Evolutionary conservation across 35 echinoderm and acorn worm species (phyloP), one percentile per base, ranked within the genome.

Genomic region (Holothuria glaberrima): DNA sequence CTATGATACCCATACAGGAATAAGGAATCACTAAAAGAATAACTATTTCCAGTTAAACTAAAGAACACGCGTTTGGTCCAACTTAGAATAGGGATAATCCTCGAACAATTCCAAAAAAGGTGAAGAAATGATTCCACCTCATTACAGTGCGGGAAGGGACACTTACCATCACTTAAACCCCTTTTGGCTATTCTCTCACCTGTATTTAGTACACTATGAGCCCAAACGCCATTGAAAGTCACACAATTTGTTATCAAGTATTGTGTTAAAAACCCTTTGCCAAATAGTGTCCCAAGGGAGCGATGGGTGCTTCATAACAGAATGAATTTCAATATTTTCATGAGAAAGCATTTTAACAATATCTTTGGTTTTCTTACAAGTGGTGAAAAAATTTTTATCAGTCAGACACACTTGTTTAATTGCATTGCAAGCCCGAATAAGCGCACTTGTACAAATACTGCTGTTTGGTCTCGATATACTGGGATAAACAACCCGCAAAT

Each of bases 341-440:
- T 5, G 64, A 68, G 64, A 68, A 26, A 68, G 64, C 64, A 68
- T 28, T 68, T 68, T 68, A 28, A 68, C 64, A 68, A 68, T 68
- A 68, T 68, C n/a, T 68, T 68, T 68, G 64, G 64, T 68, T 68
- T 68, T 68, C 64, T 68, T 68, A 68, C 30, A 68, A 68, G 64
- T 10, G n/a, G 22, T 12, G 64, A 20, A 68, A 68, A 68, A 68
- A 1, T 68, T 68, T 14, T 14, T 68, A 68, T 68, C 12, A 68
- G 30, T 21, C 64, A 21, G 6, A 26, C 64, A 68, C 64, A 68
- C 64, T 26, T 68, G 9, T 32, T 68, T 68, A 68, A 68, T 54
- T 54, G 64, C 22, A 19, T 68, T 68, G 22, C n/a, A 68, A 14
- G 16, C 22, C 0, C 12, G 22, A 22, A 3, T 4, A 64, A 64